A percentile compares a stretch with the other conserved stretches of the same genome.
These are phyloP conservation scores for Marasmarcha lunaedactyla DNA, from an alignment of 2,888 invertebrate genomes.

Conservation along the genomic window DNA sequence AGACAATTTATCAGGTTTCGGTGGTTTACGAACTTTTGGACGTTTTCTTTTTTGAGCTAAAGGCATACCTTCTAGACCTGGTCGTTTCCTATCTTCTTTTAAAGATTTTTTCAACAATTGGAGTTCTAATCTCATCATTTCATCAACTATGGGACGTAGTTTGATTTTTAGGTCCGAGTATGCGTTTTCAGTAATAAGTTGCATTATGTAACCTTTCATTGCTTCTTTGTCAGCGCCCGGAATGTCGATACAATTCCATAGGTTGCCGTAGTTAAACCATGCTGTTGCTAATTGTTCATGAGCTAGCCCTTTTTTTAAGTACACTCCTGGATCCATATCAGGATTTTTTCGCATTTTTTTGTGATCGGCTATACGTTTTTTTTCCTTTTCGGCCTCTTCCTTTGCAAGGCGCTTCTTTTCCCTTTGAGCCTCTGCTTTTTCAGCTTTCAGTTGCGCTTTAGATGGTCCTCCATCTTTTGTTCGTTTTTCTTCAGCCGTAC, in stretches of 20 bases:
- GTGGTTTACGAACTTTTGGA: constrained; percentile 50
- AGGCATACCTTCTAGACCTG: constrained; percentile 22
- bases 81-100: constrained; percentile 16
- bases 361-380: constrained; percentile 50
- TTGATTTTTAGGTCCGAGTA: constrained; percentile 74
- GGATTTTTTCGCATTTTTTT: constrained; percentile 55
- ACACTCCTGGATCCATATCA: constrained; percentile 51
- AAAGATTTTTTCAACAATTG: constrained; percentile 63
- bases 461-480: constrained; percentile 43
- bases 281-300: constrained; percentile 26
- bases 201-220: constrained; percentile 71
- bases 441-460: constrained; percentile 58
- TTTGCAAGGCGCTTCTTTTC: constrained; percentile 41
- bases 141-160: constrained; percentile 77
- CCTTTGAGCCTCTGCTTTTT: constrained; percentile 43
- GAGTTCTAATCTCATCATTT: constrained; percentile 72
- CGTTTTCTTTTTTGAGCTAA: constrained; percentile 41
- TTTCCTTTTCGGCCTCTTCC: constrained; percentile 38
- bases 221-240: constrained; percentile 66
- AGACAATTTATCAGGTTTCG: constrained; percentile 73
- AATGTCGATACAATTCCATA: constrained; percentile 45
- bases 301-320: constrained; percentile 29
- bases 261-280: constrained; percentile 39
- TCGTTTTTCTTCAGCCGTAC: constrained; percentile 34
- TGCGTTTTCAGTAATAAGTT: constrained; percentile 75